These are phyloP conservation scores for Anadara kagoshimensis DNA, from an alignment of 1,140 invertebrate species.

Conservation along the genomic window DNA sequence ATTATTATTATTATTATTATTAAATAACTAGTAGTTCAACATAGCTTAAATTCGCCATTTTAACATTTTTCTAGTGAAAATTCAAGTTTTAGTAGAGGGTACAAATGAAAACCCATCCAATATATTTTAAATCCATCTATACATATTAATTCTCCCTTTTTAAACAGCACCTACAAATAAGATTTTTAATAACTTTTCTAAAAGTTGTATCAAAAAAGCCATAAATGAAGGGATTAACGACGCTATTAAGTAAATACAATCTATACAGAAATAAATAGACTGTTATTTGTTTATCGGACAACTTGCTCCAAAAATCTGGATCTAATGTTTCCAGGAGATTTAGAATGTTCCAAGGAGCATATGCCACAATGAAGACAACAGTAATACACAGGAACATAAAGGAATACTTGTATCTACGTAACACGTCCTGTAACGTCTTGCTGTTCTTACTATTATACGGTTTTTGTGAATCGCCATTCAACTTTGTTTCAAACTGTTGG, in stretches of 20 bases:
- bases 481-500: too few relatives aligned
- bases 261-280: background rate
- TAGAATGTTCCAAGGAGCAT: conserved; percentile 8
- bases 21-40: too few relatives aligned
- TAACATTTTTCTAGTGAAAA: too few relatives aligned
- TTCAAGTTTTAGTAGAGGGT: too few relatives aligned
- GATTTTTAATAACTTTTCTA: conserved; percentile 23
- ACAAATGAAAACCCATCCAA: background rate
- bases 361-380: conserved; percentile 7
- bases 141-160: background rate
- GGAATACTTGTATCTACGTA: conserved; percentile 8
- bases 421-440: too few relatives aligned
- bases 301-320: conserved; percentile 14
- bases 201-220: conserved; percentile 32
- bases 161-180: background rate
- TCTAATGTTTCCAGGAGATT: background rate
- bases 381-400: conserved; percentile 14
- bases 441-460: too few relatives aligned
- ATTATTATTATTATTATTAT: too few relatives aligned
- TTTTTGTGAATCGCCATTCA: too few relatives aligned
- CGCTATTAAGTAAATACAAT: conserved; percentile 22
- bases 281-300: conserved; percentile 9
- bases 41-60: too few relatives aligned
- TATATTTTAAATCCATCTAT: background rate
- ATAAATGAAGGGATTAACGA: conserved; percentile 37